Conservation (phyloP, 2,113 vertebrate genomes). For the Rousettus leschenaultii region DNA sequence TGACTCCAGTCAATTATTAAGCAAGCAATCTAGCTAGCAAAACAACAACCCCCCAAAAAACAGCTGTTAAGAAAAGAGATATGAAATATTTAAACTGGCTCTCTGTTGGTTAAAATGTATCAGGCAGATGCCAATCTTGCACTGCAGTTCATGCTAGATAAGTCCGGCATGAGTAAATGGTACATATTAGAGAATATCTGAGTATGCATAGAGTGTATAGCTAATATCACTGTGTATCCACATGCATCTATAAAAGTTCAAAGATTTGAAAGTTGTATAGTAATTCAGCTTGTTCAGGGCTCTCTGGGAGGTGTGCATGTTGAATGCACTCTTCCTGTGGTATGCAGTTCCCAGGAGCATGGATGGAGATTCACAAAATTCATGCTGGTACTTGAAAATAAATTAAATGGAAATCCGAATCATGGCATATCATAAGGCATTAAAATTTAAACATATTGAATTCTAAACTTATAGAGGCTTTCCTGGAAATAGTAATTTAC, state of each 20-base stretch:
- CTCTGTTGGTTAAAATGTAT: not conserved
- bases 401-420: not conserved
- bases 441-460: not conserved
- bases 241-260: not conserved
- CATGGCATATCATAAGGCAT: not conserved
- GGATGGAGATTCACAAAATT: not conserved
- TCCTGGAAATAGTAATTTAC: not conserved
- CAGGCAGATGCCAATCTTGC: not conserved
- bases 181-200: not conserved
- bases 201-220: not conserved
- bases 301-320: not conserved
- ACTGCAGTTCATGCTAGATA: not conserved
- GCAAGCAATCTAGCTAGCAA: not conserved
- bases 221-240: slow-evolving; percentile 4
- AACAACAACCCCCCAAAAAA: not conserved
- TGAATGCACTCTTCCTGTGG: not conserved
- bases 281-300: not conserved
- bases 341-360: not conserved
- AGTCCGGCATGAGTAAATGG: not conserved
- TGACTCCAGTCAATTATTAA: not conserved
- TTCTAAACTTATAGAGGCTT: not conserved
- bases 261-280: slow-evolving; percentile 24
- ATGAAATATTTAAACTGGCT: not conserved
- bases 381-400: slow-evolving; percentile 22
- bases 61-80: not conserved